Evolutionary conservation across 2,113 vertebrate genomes (phyloP), one percentile per base, ranked within the genome.

Genomic region (Antigone vipio): DNA sequence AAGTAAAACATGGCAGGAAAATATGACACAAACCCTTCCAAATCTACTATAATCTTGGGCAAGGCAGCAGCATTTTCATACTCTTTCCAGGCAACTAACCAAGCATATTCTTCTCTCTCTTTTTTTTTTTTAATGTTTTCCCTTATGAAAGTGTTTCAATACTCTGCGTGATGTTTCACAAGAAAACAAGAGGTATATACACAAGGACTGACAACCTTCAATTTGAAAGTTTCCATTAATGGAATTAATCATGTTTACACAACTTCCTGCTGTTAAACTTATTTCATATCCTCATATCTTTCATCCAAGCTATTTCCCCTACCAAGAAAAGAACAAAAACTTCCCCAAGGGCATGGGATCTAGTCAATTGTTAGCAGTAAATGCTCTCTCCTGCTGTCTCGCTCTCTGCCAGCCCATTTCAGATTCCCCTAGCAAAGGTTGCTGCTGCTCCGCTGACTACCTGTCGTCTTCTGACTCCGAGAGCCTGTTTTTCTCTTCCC

Each of bases 281-380:
- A 85, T 91, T 95, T 93, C 75, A 67, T 85, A 66, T 53, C 74
- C 83, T 94, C 78, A 4, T 84, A 60, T 90, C 72, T 89, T 73
- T 52, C 69, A 88, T 53, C 67, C 69, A 19, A 79, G 83, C 69
- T 52, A 82, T 72, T 92, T 89, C 89, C 89, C 74, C 88, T 55
- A 62, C 63, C 92, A 71, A 55, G 76, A 82, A 80, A 29, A 88
- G 77, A 88, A 62, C 71, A 78, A 72, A 72, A 81, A 56, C 52
- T 66, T 62, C 79, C 88, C 75, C 74, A 75, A 73, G 82, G 73
- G 67, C 74, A 56, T 3, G 53, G 89, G 85, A 85, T 55, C 45
- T 12, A 67, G 58, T 56, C 69, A 52, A 27, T 50, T 60, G 69
- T 49, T 49, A 11, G 32, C 63, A 80, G 68, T 67, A 62, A 68